phyloP scores from a whole-genome alignment of 1,140 invertebrate genomes.

The Drosophila albomicans region DNA sequence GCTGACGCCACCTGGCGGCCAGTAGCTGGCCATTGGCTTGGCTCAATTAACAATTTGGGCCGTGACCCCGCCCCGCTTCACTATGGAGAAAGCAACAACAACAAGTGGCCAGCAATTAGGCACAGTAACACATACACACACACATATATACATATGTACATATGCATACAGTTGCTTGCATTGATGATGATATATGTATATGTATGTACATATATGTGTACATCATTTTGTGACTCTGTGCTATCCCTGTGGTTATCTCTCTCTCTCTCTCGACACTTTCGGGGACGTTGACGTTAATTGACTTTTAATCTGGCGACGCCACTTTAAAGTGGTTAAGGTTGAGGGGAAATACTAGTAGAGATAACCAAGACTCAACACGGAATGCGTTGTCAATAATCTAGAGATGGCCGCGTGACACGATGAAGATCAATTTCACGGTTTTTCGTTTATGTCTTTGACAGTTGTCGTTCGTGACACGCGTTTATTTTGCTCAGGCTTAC shows the following conservation, averaged over 20 bases:
- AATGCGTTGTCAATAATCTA: neutral
- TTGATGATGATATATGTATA: too few relatives aligned
- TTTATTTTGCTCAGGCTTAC: neutral
- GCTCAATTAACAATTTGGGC: constrained; percentile 69
- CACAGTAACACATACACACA: constrained; percentile 10
- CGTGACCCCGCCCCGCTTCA: constrained; percentile 33
- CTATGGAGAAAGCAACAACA: constrained; percentile 59
- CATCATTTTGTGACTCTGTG: neutral
- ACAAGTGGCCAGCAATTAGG: constrained; percentile 22
- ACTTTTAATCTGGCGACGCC: constrained; percentile 46
- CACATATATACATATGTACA: neutral
- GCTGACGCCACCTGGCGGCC: constrained; percentile 42
- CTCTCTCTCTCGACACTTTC: constrained; percentile 4
- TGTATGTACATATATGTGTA: neutral
- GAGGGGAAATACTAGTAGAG: neutral
- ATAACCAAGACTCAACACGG: neutral
- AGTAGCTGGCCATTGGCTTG: constrained; percentile 57
- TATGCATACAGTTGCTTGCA: neutral
- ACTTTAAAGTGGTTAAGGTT: constrained; percentile 21
- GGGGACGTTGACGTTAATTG: constrained; percentile 44
- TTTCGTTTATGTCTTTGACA: too few relatives aligned
- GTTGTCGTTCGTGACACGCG: too few relatives aligned
- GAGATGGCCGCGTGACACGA: constrained; percentile 16
- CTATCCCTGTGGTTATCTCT: constrained; percentile 20
- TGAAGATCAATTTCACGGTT: too few relatives aligned